Evolutionary conservation across 2,113 vertebrate species (phyloP).

Genomic region (Ameiurus melas): DNA sequence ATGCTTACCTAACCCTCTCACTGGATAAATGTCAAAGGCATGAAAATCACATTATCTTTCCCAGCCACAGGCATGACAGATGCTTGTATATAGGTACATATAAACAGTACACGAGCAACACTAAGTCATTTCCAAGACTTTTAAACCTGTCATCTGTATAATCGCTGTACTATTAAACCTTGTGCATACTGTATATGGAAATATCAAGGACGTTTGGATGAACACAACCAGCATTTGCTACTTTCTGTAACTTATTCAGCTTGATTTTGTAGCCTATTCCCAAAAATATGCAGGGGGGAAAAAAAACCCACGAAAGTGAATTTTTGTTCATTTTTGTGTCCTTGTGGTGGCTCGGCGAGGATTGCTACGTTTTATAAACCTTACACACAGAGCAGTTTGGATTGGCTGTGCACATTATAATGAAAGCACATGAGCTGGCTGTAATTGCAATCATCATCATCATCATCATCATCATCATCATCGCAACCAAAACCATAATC

Average conservation of each 20-base stretch:
- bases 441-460: constrained; percentile 66
- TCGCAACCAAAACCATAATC: constrained; percentile 42
- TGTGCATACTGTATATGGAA: not conserved
- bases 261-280: not conserved
- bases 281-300: not conserved
- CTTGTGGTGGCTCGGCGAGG: not conserved
- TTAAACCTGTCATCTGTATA: constrained; percentile 28
- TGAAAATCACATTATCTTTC: constrained; percentile 16
- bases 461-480: constrained; percentile 60
- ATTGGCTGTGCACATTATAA: constrained; percentile 63
- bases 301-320: not conserved
- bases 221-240: not conserved
- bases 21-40: not conserved
- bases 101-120: constrained; percentile 25
- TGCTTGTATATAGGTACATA: constrained; percentile 30
- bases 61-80: constrained; percentile 19
- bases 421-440: constrained; percentile 51
- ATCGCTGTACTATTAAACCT: constrained; percentile 24
- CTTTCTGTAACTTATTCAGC: not conserved
- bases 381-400: constrained; percentile 55
- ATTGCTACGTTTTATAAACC: constrained; percentile 25
- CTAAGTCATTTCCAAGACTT: constrained; percentile 37
- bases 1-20: not conserved
- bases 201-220: constrained; percentile 22
- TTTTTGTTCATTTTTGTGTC: not conserved